Evolutionary conservation across 30 jellyfish, hydroid and myxozoan genomes (phyloP).

Genomic region (Phacellophora camtschatica): DNA sequence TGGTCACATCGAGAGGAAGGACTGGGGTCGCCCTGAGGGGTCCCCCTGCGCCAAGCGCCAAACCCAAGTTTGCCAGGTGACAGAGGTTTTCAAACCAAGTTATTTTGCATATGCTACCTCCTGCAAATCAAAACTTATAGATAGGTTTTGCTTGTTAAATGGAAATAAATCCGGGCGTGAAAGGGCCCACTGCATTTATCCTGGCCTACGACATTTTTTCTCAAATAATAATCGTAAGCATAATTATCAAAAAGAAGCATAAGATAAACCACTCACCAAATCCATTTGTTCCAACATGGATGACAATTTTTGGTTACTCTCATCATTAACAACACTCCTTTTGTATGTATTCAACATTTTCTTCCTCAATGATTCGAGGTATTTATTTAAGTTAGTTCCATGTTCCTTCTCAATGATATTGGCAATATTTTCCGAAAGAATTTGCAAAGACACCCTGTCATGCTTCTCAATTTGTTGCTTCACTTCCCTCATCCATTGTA

Average conservation of each 20-base stretch:
- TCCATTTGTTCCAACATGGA: constrained; percentile 54
- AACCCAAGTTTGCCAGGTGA: neutral
- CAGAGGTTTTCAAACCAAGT: too few species aligned
- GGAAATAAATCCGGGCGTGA: too few species aligned
- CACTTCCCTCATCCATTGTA: constrained; percentile 75
- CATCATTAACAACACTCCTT: constrained; percentile 4
- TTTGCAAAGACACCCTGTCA: constrained; percentile 68
- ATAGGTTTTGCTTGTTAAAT: too few species aligned
- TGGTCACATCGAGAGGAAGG: too few species aligned
- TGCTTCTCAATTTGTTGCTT: constrained; percentile 76
- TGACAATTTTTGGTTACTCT: neutral
- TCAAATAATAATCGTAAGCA: too few species aligned
- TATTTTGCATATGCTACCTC: too few species aligned
- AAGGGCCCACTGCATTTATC: too few species aligned
- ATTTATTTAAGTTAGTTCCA: constrained; percentile 29
- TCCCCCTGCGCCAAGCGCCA: too few species aligned
- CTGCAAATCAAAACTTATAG: too few species aligned
- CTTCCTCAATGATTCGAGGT: constrained; percentile 5
- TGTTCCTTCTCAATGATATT: constrained; percentile 65
- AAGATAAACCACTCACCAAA: constrained; percentile 30
- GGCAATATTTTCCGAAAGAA: constrained; percentile 61
- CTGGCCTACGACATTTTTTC: too few species aligned
- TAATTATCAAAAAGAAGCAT: too few species aligned
- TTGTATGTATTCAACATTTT: constrained; percentile 6
- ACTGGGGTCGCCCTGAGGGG: too few species aligned